Evolutionary conservation across 2,113 vertebrate genomes (phyloP).

Genomic region (Ochotona curzoniae): DNA sequence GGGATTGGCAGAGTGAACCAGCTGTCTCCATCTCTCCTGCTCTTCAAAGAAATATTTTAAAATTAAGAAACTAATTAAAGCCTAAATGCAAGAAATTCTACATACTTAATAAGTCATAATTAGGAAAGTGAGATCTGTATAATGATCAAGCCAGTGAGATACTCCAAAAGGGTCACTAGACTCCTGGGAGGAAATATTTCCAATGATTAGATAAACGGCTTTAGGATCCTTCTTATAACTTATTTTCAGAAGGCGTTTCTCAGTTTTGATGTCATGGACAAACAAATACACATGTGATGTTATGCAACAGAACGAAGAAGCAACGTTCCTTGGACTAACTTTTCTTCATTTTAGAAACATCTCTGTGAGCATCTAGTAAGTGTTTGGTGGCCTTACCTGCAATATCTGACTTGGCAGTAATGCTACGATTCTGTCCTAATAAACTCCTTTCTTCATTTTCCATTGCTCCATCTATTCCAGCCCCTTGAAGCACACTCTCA

Average conservation of each 20-base stretch:
- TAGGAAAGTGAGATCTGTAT: neutral
- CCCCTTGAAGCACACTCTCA: neutral
- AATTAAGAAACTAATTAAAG: neutral
- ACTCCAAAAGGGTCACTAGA: neutral
- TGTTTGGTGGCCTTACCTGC: neutral
- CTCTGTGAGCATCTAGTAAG: neutral
- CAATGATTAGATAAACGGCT: neutral
- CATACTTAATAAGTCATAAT: neutral
- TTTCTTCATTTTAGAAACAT: neutral
- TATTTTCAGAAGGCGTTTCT: neutral
- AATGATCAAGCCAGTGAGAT: neutral
- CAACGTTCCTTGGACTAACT: neutral
- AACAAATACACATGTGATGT: neutral
- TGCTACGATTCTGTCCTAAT: neutral
- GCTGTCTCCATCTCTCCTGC: too few relatives aligned
- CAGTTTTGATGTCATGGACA: neutral
- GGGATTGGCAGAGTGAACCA: too few relatives aligned
- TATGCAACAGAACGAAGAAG: neutral
- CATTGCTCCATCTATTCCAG: neutral
- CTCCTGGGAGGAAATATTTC: neutral
- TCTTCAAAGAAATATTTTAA: too few relatives aligned
- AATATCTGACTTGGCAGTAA: neutral
- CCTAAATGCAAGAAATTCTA: neutral
- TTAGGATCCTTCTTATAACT: neutral
- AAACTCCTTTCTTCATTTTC: neutral